Percentiles rank a stretch among this genome's conserved stretches.
These are phyloP conservation scores for Scaptomyza tumidula DNA, from an alignment of 2,888 invertebrate species.

Conservation along the genomic window DNA sequence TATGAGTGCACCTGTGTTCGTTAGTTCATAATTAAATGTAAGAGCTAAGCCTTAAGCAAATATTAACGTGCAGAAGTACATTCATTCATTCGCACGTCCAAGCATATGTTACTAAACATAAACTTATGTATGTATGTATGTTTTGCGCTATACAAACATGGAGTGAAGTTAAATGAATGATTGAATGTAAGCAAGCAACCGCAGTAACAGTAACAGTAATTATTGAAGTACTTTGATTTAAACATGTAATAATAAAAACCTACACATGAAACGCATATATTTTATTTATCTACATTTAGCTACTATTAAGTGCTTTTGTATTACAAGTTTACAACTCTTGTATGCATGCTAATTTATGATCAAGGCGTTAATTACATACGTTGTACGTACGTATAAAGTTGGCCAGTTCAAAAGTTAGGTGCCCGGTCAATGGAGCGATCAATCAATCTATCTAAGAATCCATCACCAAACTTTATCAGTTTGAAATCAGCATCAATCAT, in stretches of 20 bases:
- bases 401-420: constrained; percentile 5
- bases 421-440: constrained; percentile 26
- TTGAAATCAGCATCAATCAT: constrained; percentile 22
- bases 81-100: constrained; percentile 16
- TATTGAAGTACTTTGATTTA: constrained; percentile 49
- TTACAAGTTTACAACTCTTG: constrained; percentile 10
- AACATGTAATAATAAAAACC: constrained; percentile 64
- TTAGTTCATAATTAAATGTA: constrained; percentile 61
- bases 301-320: constrained; percentile 9
- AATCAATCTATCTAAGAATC: constrained; percentile 16
- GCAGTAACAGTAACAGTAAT: constrained; percentile 50
- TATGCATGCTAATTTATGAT: constrained; percentile 15
- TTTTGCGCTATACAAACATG: constrained; percentile 3
- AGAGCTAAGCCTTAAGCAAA: constrained; percentile 36
- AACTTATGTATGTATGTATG: background rate
- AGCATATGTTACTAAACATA: constrained; percentile 13
- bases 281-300: constrained; percentile 54
- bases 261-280: constrained; percentile 68
- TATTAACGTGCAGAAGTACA: constrained; percentile 18
- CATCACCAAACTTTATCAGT: constrained; percentile 4
- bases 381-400: background rate
- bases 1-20: constrained; percentile 81
- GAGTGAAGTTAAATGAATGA: constrained; percentile 27
- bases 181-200: constrained; percentile 43
- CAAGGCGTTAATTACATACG: constrained; percentile 6